Percentiles rank a stretch among this genome's conserved stretches.
Conservation (phyloP, 2,888 invertebrate genomes). For the Glaucopsyche alexis region DNA sequence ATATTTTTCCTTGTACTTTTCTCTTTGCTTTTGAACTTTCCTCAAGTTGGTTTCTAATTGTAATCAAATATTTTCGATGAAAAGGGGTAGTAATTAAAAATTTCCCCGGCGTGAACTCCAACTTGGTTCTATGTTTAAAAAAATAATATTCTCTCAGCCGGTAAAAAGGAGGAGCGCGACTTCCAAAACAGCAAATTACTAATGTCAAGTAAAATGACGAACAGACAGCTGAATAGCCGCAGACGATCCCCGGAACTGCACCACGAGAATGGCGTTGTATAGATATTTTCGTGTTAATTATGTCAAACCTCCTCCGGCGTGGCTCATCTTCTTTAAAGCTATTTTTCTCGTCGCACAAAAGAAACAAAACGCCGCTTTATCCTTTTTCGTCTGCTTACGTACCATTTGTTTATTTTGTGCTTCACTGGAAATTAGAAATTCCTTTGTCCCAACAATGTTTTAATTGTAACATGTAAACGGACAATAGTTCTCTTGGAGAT, state of each 20-base stretch:
- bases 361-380: constrained; percentile 58
- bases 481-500: constrained; percentile 47
- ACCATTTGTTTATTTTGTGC: constrained; percentile 68
- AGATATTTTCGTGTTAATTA: constrained; percentile 29
- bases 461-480: constrained; percentile 66
- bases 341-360: constrained; percentile 44
- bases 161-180: not conserved
- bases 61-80: constrained; percentile 8
- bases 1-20: not conserved
- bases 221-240: constrained; percentile 10
- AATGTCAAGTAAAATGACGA: constrained; percentile 13
- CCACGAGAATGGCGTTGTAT: constrained; percentile 1
- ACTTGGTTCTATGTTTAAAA: not conserved
- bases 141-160: not conserved
- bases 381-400: constrained; percentile 62
- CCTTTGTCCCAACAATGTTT: constrained; percentile 66
- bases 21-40: not conserved
- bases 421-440: constrained; percentile 70
- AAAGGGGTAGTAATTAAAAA: not conserved
- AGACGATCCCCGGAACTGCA: not conserved
- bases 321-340: constrained; percentile 35
- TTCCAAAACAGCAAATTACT: constrained; percentile 17
- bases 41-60: constrained; percentile 2
- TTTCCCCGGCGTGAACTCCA: not conserved
- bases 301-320: constrained; percentile 26